Evolutionary conservation across 2,888 invertebrate species (phyloP).

Genomic region (Lumbricus terrestris): DNA sequence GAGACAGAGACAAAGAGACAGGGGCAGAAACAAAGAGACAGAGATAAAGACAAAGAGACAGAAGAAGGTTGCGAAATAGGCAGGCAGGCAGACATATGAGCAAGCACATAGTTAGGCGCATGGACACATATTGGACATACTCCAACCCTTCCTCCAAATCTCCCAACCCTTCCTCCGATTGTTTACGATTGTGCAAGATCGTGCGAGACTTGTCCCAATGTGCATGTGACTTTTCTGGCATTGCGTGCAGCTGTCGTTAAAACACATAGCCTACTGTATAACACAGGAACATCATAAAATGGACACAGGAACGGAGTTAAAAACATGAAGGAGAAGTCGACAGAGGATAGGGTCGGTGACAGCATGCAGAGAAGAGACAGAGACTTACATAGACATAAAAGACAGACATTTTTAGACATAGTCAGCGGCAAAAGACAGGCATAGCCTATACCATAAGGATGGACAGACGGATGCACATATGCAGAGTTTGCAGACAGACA

Average conservation of each 20-base stretch:
- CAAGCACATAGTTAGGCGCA: not conserved
- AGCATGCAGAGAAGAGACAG: too few species aligned
- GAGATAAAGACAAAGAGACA: slow-evolving; percentile 7
- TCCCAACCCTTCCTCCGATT: not conserved
- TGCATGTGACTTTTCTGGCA: not conserved
- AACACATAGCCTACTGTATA: too few species aligned
- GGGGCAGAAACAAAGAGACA: not conserved
- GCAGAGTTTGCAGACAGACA: too few species aligned
- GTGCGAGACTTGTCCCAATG: not conserved
- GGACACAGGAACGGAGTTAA: not conserved
- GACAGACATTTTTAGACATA: not conserved
- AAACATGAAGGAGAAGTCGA: too few species aligned
- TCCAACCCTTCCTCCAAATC: not conserved
- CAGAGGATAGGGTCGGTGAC: too few species aligned
- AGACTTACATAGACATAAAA: too few species aligned
- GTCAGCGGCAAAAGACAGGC: too few species aligned
- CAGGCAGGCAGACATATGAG: too few species aligned
- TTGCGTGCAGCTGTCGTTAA: not conserved
- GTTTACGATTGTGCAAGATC: not conserved
- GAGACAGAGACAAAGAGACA: slow-evolving; percentile 3
- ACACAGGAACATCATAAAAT: not conserved
- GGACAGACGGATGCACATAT: too few species aligned
- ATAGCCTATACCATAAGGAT: too few species aligned
- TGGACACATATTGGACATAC: not conserved
- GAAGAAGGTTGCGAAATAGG: not conserved